phyloP scores from a whole-genome alignment of 1,140 invertebrate genomes.

The Metopolophium dirhodum region DNA sequence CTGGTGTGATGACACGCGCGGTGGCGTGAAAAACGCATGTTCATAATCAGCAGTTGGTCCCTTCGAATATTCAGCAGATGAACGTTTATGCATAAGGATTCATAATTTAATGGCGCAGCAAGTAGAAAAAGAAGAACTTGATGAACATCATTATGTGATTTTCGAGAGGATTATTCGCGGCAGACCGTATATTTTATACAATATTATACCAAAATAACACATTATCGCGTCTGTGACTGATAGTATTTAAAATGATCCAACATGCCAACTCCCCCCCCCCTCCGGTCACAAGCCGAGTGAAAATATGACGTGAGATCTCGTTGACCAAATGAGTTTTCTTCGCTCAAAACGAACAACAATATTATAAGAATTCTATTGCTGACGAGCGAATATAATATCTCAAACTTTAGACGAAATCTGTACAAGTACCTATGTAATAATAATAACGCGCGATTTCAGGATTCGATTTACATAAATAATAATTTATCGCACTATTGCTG shows the following conservation, averaged over 20 bases:
- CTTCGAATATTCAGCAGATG: neutral
- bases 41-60: neutral
- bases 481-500: neutral
- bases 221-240: neutral
- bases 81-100: neutral
- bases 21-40: neutral
- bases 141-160: neutral
- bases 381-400: neutral
- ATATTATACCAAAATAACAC: neutral
- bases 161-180: neutral
- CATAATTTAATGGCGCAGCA: neutral
- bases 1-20: neutral
- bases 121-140: neutral
- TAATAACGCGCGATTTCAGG: neutral
- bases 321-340: neutral
- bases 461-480: neutral
- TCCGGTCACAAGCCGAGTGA: neutral
- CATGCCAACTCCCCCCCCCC: neutral
- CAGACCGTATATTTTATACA: slow-evolving; percentile 12
- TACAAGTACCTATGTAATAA: neutral
- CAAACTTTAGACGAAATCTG: neutral
- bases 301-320: neutral
- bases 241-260: neutral
- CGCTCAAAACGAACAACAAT: neutral
- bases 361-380: neutral